Base-by-base conservation (phyloP, 2,113 vertebrate genomes). In the Chloropsis hardwickii region DNA sequence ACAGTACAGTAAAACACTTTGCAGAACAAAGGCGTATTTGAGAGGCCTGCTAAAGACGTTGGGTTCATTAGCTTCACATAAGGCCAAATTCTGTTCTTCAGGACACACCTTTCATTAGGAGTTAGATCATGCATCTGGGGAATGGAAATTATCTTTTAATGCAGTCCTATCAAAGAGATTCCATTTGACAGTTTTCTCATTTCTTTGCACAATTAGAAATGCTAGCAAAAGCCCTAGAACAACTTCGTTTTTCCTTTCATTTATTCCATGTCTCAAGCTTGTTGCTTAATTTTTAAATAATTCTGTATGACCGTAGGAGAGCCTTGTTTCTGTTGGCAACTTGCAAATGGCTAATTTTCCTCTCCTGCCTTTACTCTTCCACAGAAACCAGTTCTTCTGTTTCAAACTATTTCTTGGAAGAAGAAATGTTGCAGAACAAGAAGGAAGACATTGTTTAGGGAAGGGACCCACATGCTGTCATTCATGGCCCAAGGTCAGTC, bases 61-160 rank as follows among this genome's bases (percentile, higher is more conserved):
- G 51, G 40, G 56, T 86, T 95, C 90, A 88, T 94, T 94, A 95
- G 85, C 90, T 54, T 88, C 60, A 62, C 28, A 47, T 56, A 90
- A 80, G 81, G 76, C 71, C 85, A 86, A 64, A 94, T 92, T 83
- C 66, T 91, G 85, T 86, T 95, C 76, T 88, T 83, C 71, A 95
- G 94, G 92, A 93, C 72, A 86, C 92, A 88, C 92, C 82, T 97
- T 95, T 95, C 80, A 90, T 84, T 92, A 94, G 79, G 67, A 83
- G 74, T 93, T 92, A 90, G 80, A 78, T 94, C 85, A 71, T 74
- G 82, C 47, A 67, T 86, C 82, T 8, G 4, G 79, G 92, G 76
- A 88, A 90, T 91, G 67, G 64, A 93, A 96, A 88, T 96, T 78
- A 94, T 73, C 79, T 70, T 95, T 90, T 84, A 96, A 93, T 86